Evolutionary conservation across 1,140 invertebrate genomes (phyloP).

Genomic region (Magallana angulata): DNA sequence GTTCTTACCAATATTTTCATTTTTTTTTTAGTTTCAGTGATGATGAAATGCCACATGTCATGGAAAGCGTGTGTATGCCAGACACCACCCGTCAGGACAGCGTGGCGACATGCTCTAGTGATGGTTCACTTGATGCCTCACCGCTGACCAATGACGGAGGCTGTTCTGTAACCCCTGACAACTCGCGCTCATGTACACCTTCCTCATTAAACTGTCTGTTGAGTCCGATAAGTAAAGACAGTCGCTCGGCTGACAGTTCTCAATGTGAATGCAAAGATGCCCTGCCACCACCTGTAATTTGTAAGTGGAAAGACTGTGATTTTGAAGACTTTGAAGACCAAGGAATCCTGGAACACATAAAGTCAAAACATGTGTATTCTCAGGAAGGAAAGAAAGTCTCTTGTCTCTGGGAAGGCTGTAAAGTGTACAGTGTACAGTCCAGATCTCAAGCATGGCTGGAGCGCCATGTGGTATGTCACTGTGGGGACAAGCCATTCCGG

Average conservation of each 20-base stretch:
- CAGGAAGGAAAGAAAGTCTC: slow-evolving; percentile 90
- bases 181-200: slow-evolving; percentile 63
- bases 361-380: slow-evolving; percentile 91
- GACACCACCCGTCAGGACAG: slow-evolving; percentile 22
- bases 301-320: slow-evolving; percentile 92
- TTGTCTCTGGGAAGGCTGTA: slow-evolving; percentile 95
- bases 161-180: slow-evolving; percentile 59
- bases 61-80: slow-evolving; percentile 20
- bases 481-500: slow-evolving; percentile 93
- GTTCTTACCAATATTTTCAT: not conserved
- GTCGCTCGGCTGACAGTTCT: slow-evolving; percentile 39
- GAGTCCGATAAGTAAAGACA: slow-evolving; percentile 55
- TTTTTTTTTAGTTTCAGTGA: slow-evolving; percentile 20
- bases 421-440: slow-evolving; percentile 94
- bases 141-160: slow-evolving; percentile 38
- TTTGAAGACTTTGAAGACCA: slow-evolving; percentile 86
- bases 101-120: slow-evolving; percentile 12
- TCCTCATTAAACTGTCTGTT: slow-evolving; percentile 55
- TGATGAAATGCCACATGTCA: slow-evolving; percentile 16
- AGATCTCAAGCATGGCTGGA: slow-evolving; percentile 95
- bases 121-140: slow-evolving; percentile 14
- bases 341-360: slow-evolving; percentile 92
- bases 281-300: slow-evolving; percentile 73
- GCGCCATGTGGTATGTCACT: slow-evolving; percentile 93
- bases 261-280: slow-evolving; percentile 50